Evolutionary conservation across 2,888 invertebrate species (phyloP).

Genomic region (Opisthograptis luteolata): DNA sequence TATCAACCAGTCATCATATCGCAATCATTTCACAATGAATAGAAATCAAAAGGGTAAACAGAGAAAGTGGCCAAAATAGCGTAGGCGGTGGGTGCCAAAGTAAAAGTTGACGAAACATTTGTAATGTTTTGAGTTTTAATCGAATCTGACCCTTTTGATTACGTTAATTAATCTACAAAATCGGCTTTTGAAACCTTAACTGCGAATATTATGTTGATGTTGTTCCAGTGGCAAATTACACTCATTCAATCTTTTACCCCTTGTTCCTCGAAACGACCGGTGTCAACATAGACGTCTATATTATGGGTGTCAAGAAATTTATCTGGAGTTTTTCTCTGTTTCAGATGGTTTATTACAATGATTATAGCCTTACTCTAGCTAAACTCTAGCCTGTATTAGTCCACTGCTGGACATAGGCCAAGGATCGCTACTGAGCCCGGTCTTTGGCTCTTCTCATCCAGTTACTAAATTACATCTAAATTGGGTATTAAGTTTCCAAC

Average conservation of each 20-base stretch:
- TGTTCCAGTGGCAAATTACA: neutral
- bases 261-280: too few species aligned
- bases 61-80: conserved; percentile 4
- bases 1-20: too few species aligned
- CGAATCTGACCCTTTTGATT: conserved; percentile 24
- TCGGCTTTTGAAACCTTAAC: conserved; percentile 8
- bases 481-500: neutral
- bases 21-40: neutral
- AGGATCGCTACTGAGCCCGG: too few species aligned
- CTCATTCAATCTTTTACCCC: too few species aligned
- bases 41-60: conserved; percentile 7
- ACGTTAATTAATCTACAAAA: conserved; percentile 16
- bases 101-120: conserved; percentile 25
- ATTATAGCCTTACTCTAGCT: too few species aligned
- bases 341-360: too few species aligned
- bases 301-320: too few species aligned
- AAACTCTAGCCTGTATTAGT: too few species aligned
- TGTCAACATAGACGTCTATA: too few species aligned
- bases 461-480: neutral
- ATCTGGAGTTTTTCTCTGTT: too few species aligned
- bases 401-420: too few species aligned
- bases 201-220: conserved; percentile 3
- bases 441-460: too few species aligned
- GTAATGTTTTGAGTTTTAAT: conserved; percentile 27
- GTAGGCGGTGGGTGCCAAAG: conserved; percentile 3